Base-by-base conservation (phyloP, 2,113 vertebrate species). In the Carlito syrichta region DNA sequence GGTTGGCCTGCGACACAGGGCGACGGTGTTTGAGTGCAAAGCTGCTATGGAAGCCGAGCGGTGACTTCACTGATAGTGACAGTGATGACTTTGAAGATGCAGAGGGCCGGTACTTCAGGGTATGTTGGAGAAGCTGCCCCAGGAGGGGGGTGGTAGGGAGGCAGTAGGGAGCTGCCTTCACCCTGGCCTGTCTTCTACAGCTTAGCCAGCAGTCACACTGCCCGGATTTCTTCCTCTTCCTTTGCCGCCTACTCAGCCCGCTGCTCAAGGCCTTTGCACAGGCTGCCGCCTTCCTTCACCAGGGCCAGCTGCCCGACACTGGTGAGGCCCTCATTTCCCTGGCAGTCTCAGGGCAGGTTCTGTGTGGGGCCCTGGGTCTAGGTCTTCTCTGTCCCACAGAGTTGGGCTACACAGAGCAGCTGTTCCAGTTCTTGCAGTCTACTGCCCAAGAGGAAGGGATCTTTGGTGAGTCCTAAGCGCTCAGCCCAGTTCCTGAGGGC, bases 161-260 rank as follows among this genome's bases (percentile, higher is more conserved):
- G 50, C 11, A 0, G 12, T 14, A 20, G 40, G 54, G 58, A 17
- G 20, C 54, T 3, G 17, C 38, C 71, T 76, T 97, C 50, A 96
- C 19, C 35, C 2, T 14, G 40, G 0, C 50, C n/a, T 58, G 17
- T 68, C 27, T 1, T 4, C 16, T 92, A 1, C 94, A 99, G 99
- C 97, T 99, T 86, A 98, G 98, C 14, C 98, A 99, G 93, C 99
- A 99, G 6, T 98, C 90, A 2, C 98, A 95, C 95, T 99, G 99
- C 78, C 99, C 99, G 0, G 98, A 99, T 77, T 98, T 99, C 98
- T 98, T 99, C 45, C 98, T 99, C 95, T 99, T 99, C 98, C 99
- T 99, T 63, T 99, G 99, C 97, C 98, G 98, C 52, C 98, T 99
- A 94, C 98, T 99, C 32, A 98, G 98, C 76, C 99, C 99, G 0